Percentiles rank a stretch among this genome's conserved stretches.
Evolutionary conservation across 2,888 invertebrate genomes (phyloP).

Genomic region (Antheraea yamamai): DNA sequence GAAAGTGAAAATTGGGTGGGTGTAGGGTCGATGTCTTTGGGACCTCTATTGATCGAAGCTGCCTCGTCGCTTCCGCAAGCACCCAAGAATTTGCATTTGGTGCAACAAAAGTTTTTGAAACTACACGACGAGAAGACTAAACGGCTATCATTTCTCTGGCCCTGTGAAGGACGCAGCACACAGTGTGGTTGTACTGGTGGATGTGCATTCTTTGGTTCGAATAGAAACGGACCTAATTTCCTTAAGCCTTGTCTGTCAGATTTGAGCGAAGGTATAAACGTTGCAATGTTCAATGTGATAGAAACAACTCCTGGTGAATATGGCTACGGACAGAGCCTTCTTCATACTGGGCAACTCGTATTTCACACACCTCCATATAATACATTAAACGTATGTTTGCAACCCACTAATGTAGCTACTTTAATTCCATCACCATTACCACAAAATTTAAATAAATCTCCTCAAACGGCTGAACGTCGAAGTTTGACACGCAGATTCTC

Average conservation of each 20-base stretch:
- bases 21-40: slow-evolving; percentile 94
- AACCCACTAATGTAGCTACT: slow-evolving; percentile 82
- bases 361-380: slow-evolving; percentile 96
- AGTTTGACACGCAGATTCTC: slow-evolving; percentile 76
- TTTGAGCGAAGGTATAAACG: slow-evolving; percentile 90
- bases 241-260: slow-evolving; percentile 92
- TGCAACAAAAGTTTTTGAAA: slow-evolving; percentile 91
- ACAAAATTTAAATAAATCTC: slow-evolving; percentile 67
- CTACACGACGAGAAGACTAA: slow-evolving; percentile 92
- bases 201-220: slow-evolving; percentile 96
- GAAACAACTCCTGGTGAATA: slow-evolving; percentile 91
- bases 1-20: slow-evolving; percentile 93
- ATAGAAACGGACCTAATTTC: slow-evolving; percentile 93
- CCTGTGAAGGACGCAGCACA: slow-evolving; percentile 84
- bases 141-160: slow-evolving; percentile 97
- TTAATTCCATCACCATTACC: slow-evolving; percentile 73
- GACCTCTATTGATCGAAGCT: slow-evolving; percentile 94
- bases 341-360: slow-evolving; percentile 92
- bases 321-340: slow-evolving; percentile 96
- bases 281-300: slow-evolving; percentile 87
- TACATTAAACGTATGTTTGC: slow-evolving; percentile 87
- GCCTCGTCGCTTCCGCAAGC: slow-evolving; percentile 90
- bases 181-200: slow-evolving; percentile 98
- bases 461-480: slow-evolving; percentile 64
- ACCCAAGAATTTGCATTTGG: slow-evolving; percentile 88